These are phyloP conservation scores for Apogon hyalosoma DNA, from an alignment of 2,797 vertebrate species.

Conservation along the genomic window DNA sequence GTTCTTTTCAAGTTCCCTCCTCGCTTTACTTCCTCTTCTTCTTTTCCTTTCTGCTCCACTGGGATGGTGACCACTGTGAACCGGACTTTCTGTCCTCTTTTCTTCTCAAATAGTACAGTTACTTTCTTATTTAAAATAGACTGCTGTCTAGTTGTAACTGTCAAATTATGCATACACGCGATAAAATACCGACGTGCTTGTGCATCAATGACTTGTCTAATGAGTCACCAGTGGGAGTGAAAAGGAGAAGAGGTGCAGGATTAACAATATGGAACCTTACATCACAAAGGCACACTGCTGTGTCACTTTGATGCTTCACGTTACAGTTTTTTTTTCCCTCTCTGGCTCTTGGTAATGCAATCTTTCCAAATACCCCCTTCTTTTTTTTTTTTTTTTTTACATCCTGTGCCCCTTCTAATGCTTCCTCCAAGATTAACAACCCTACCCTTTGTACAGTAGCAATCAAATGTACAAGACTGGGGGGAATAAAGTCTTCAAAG, in stretches of 20 bases:
- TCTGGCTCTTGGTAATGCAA: slow-evolving; percentile 52
- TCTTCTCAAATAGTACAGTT: slow-evolving; percentile 32
- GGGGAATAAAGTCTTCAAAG: slow-evolving; percentile 64
- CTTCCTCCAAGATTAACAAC: slow-evolving; percentile 47
- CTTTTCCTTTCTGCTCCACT: slow-evolving; percentile 26
- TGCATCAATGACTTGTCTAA: slow-evolving; percentile 65
- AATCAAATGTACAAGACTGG: slow-evolving; percentile 66
- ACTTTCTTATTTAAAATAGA: slow-evolving; percentile 37
- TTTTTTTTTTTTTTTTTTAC: neutral
- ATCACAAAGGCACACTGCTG: slow-evolving; percentile 31
- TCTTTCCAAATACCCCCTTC: slow-evolving; percentile 38
- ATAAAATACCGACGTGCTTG: slow-evolving; percentile 60
- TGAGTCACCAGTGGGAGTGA: slow-evolving; percentile 52
- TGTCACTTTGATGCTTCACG: slow-evolving; percentile 63
- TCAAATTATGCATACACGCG: slow-evolving; percentile 54
- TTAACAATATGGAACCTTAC: slow-evolving; percentile 58
- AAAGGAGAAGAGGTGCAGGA: slow-evolving; percentile 44
- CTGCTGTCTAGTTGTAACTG: slow-evolving; percentile 37
- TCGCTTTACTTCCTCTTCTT: slow-evolving; percentile 24
- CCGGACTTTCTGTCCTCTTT: slow-evolving; percentile 17
- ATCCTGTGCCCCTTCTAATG: neutral
- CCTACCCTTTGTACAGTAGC: slow-evolving; percentile 56
- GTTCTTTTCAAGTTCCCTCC: slow-evolving; percentile 34
- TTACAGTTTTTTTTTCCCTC: slow-evolving; percentile 31
- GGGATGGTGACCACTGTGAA: slow-evolving; percentile 20